Conservation (phyloP, 2,888 invertebrate species). For the Synanthedon formicaeformis region DNA sequence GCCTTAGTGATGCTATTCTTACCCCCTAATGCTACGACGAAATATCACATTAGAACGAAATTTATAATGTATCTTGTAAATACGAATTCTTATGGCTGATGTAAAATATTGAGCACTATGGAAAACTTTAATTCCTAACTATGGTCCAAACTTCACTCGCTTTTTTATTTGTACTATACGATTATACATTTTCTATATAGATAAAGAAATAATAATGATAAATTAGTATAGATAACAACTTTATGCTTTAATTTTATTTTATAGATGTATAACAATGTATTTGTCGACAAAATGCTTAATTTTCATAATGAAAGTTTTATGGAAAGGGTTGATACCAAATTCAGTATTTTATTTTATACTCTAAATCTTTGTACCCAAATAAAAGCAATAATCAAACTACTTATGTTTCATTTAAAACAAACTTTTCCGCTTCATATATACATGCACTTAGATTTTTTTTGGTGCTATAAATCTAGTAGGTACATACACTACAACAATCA, state of each 20-base stretch:
- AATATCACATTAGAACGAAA: constrained; percentile 51
- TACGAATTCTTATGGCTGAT: constrained; percentile 56
- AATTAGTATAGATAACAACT: constrained; percentile 51
- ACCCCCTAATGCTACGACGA: constrained; percentile 48
- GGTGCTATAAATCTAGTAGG: no score
- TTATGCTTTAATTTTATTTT: constrained; percentile 64
- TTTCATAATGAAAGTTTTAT: constrained; percentile 66
- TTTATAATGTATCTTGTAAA: constrained; percentile 56
- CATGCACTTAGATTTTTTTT: not conserved
- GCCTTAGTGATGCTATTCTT: constrained; percentile 66
- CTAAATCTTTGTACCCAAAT: constrained; percentile 68
- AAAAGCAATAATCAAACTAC: constrained; percentile 54
- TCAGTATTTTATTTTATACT: constrained; percentile 70
- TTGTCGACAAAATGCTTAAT: constrained; percentile 61
- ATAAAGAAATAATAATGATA: constrained; percentile 46
- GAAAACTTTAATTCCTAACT: constrained; percentile 67
- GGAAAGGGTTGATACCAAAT: constrained; percentile 65
- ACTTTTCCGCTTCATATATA: not conserved
- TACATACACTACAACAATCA: no score
- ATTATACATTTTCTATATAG: constrained; percentile 67
- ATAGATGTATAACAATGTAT: constrained; percentile 59
- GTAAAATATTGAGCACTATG: constrained; percentile 59
- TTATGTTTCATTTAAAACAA: constrained; percentile 20
- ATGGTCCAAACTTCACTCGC: constrained; percentile 69
- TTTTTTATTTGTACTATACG: constrained; percentile 67